phyloP scores from a whole-genome alignment of 2,797 vertebrate genomes.

The Valencia hispanica region DNA sequence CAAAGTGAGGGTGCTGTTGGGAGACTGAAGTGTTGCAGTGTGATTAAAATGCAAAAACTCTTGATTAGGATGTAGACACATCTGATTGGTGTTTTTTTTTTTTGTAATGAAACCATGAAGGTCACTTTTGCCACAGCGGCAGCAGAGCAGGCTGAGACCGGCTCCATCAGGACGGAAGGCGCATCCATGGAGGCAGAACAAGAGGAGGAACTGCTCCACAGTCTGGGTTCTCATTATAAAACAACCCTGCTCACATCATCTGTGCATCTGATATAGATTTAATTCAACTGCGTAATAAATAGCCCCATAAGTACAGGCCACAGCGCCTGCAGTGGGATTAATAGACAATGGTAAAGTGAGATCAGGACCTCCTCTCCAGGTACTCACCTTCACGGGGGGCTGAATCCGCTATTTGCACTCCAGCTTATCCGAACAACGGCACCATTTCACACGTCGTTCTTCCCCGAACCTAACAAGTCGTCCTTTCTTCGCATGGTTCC shows the following conservation, averaged over 20 bases:
- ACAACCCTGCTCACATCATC: slow-evolving; percentile 1
- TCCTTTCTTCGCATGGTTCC: slow-evolving; percentile 42
- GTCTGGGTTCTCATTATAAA: neutral
- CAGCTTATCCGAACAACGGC: slow-evolving; percentile 31
- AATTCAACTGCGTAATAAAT: neutral
- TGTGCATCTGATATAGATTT: neutral
- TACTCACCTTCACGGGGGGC: slow-evolving; percentile 69
- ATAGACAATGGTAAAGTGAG: neutral
- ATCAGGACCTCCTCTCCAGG: slow-evolving; percentile 1
- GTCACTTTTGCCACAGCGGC: slow-evolving; percentile 44
- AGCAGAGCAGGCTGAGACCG: slow-evolving; percentile 64
- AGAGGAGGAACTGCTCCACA: slow-evolving; percentile 34
- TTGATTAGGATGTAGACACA: neutral
- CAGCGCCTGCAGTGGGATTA: neutral
- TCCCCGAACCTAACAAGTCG: slow-evolving; percentile 26
- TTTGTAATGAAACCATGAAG: slow-evolving; percentile 33
- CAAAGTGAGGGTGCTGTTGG: neutral
- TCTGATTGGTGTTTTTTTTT: neutral
- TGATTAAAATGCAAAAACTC: neutral
- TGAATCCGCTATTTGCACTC: slow-evolving; percentile 47
- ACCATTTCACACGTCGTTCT: slow-evolving; percentile 52
- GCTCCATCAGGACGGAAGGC: slow-evolving; percentile 56
- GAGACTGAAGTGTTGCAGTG: neutral
- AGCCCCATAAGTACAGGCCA: neutral
- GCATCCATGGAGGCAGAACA: slow-evolving; percentile 47